Conservation (phyloP, 2,888 invertebrate genomes). For the Oeneis ivallda region DNA sequence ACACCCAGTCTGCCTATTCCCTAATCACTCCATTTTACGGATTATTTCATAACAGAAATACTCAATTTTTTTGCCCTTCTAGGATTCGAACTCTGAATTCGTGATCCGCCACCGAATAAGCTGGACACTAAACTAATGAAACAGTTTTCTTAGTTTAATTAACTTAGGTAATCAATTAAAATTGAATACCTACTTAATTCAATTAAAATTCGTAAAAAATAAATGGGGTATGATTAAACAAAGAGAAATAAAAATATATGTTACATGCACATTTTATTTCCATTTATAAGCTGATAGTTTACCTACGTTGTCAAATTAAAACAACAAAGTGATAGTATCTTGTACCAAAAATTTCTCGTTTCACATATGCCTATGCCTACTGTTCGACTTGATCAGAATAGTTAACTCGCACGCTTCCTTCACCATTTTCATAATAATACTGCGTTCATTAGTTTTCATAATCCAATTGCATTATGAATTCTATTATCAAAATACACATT, state of each 20-base stretch:
- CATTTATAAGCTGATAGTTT: slow-evolving; percentile 49
- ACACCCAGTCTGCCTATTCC: too few relatives aligned
- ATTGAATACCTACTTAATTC: not conserved
- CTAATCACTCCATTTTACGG: too few relatives aligned
- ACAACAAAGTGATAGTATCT: slow-evolving; percentile 66
- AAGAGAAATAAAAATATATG: slow-evolving; percentile 31
- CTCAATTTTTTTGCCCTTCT: too few relatives aligned
- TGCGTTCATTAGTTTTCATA: slow-evolving; percentile 21
- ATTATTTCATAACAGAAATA: too few relatives aligned
- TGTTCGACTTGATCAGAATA: slow-evolving; percentile 3
- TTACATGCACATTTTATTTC: slow-evolving; percentile 54
- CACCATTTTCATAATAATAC: slow-evolving; percentile 5
- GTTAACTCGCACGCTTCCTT: not conserved
- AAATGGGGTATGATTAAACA: not conserved
- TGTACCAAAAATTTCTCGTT: not conserved
- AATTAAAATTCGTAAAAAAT: not conserved
- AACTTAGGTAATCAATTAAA: too few relatives aligned
- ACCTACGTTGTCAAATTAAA: slow-evolving; percentile 46
- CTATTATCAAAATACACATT: not conserved
- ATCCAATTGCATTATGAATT: slow-evolving; percentile 2
- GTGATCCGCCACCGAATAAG: too few relatives aligned
- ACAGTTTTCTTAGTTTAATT: not conserved
- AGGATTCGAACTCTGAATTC: too few relatives aligned
- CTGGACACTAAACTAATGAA: too few relatives aligned
- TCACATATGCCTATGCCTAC: not conserved